Conservation (phyloP, 2,113 vertebrate genomes). For the Xiphias gladius region DNA sequence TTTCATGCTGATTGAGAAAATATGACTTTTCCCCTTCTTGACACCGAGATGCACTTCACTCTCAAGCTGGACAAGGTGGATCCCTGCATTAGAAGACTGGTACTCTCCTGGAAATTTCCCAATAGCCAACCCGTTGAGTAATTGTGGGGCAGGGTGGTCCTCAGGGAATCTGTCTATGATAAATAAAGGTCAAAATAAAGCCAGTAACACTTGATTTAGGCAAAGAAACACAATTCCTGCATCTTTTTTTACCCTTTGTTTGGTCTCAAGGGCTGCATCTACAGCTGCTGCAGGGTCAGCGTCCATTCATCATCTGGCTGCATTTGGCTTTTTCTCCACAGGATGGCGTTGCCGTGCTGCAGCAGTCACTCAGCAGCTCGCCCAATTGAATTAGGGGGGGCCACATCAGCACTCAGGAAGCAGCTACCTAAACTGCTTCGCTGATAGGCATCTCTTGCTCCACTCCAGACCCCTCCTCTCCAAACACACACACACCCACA, state of each 20-base stretch:
- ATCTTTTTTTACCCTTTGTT: slow-evolving; percentile 5
- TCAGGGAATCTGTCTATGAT: background rate
- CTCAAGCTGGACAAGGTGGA: background rate
- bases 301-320: background rate
- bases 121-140: slow-evolving; percentile 1
- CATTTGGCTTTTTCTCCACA: slow-evolving; percentile 64
- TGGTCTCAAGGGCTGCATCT: no score
- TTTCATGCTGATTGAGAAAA: background rate
- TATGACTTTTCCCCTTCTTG: background rate
- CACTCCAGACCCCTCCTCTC: slow-evolving; percentile 10
- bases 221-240: background rate
- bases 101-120: background rate
- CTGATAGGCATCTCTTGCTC: slow-evolving; percentile 71
- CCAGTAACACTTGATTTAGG: background rate
- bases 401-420: slow-evolving; percentile 80
- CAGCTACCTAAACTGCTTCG: slow-evolving; percentile 71
- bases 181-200: background rate
- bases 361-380: slow-evolving; percentile 61
- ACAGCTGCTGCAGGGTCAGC: background rate
- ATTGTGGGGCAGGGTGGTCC: background rate
- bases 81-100: background rate
- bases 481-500: slow-evolving; percentile 34
- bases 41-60: background rate
- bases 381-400: slow-evolving; percentile 65
- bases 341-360: slow-evolving; percentile 75